phyloP scores from a whole-genome alignment of 2,888 invertebrate genomes.

The Piscicola geometra region DNA sequence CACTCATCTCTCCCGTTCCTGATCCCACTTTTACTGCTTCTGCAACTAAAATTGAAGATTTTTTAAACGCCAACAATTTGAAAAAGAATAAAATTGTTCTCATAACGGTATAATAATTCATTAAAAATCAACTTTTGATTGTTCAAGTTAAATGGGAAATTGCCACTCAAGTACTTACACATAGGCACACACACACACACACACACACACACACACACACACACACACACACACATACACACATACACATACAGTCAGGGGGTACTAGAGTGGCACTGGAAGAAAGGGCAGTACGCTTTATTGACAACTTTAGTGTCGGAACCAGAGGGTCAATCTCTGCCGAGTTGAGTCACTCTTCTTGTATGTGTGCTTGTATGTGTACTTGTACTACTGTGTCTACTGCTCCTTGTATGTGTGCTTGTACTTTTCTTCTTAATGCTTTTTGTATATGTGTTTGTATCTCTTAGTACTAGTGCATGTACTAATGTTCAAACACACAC shows the following conservation, averaged over 20 bases:
- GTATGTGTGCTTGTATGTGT: not conserved
- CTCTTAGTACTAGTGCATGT: not conserved
- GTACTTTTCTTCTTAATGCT: too few species aligned
- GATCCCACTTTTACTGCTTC: not conserved
- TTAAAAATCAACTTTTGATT: not conserved
- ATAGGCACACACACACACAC: not conserved
- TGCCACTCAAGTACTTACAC: not conserved
- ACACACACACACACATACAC: constrained; percentile 3
- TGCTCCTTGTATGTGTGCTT: too few species aligned
- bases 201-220: constrained; percentile 4
- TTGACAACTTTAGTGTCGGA: constrained; percentile 97
- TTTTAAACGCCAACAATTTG: not conserved
- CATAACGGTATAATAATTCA: not conserved
- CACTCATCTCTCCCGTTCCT: not conserved
- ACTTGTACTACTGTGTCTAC: too few species aligned
- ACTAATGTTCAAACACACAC: too few species aligned
- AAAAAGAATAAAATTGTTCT: not conserved
- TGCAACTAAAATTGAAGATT: not conserved
- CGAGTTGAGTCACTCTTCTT: constrained; percentile 61
- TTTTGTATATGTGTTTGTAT: not conserved
- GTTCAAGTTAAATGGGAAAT: not conserved
- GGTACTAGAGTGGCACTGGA: constrained; percentile 95
- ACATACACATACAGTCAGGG: constrained; percentile 59
- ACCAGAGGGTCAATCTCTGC: constrained; percentile 88
- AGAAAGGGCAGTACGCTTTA: constrained; percentile 91